Percentiles rank a stretch among this genome's conserved stretches.
These are phyloP conservation scores for Tetropium fuscum DNA, from an alignment of 2,888 invertebrate species.

Conservation along the genomic window DNA sequence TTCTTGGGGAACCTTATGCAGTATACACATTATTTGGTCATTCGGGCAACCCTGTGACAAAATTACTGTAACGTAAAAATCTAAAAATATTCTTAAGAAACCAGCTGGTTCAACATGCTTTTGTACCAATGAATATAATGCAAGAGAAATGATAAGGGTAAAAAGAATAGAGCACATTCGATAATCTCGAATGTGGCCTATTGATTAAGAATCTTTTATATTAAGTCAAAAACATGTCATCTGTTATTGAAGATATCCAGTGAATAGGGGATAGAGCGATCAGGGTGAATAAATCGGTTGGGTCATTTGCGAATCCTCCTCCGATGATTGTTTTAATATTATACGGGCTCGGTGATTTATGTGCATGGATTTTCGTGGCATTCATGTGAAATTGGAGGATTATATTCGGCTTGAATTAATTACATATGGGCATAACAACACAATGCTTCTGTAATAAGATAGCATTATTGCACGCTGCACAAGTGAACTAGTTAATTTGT, in stretches of 20 bases:
- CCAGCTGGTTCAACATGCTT: too few species aligned
- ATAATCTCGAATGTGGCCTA: neutral
- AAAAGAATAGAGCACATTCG: constrained; percentile 6
- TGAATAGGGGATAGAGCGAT: constrained; percentile 13
- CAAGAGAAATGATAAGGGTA: neutral
- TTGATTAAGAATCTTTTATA: constrained; percentile 19
- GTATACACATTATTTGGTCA: too few species aligned
- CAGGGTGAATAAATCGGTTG: constrained; percentile 13
- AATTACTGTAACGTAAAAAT: too few species aligned
- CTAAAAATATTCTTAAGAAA: too few species aligned
- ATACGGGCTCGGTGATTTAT: constrained; percentile 29
- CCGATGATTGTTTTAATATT: constrained; percentile 31
- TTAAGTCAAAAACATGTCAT: constrained; percentile 28
- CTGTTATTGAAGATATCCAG: constrained; percentile 19
- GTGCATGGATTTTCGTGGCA: constrained; percentile 23
- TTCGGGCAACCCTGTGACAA: too few species aligned
- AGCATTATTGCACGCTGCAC: constrained; percentile 22
- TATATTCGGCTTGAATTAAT: constrained; percentile 36
- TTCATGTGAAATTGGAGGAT: constrained; percentile 40
- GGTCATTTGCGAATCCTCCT: constrained; percentile 27
- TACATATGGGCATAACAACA: constrained; percentile 27
- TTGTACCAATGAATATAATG: constrained; percentile 14
- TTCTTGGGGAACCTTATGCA: too few species aligned
- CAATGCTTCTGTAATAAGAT: constrained; percentile 32
- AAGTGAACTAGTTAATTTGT: constrained; percentile 22